phyloP scores from a whole-genome alignment of 2,113 vertebrate genomes.

The Progne subis region DNA sequence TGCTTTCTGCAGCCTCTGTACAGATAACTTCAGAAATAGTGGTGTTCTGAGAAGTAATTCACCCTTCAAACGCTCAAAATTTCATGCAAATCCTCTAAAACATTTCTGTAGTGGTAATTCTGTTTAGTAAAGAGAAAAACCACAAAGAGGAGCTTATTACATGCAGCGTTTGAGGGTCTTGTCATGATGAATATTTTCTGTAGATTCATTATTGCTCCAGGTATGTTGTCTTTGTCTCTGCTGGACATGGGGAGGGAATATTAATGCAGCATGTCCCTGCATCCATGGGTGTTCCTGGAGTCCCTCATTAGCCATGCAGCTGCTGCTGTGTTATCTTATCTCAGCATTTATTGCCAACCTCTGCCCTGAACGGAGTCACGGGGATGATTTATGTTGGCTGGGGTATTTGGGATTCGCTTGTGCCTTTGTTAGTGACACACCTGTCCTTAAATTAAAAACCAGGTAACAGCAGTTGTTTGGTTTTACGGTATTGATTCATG shows the following conservation, averaged over 20 bases:
- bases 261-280: neutral
- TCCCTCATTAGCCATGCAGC: neutral
- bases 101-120: neutral
- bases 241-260: neutral
- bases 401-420: neutral
- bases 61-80: neutral
- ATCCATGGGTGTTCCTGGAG: neutral
- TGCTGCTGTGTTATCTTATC: neutral
- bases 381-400: neutral
- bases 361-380: neutral
- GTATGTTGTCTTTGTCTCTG: neutral
- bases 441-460: neutral
- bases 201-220: slow-evolving; percentile 2
- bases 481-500: neutral
- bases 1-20: neutral
- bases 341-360: neutral
- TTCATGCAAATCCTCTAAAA: neutral
- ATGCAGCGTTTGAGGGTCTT: neutral
- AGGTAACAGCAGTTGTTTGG: neutral
- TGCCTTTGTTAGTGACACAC: neutral
- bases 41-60: neutral
- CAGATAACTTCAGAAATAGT: neutral
- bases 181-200: neutral
- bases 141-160: fast-evolving
- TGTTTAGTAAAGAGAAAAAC: neutral